Conservation (phyloP, 1,140 invertebrate genomes). For the Brachionus paranguensis region DNA sequence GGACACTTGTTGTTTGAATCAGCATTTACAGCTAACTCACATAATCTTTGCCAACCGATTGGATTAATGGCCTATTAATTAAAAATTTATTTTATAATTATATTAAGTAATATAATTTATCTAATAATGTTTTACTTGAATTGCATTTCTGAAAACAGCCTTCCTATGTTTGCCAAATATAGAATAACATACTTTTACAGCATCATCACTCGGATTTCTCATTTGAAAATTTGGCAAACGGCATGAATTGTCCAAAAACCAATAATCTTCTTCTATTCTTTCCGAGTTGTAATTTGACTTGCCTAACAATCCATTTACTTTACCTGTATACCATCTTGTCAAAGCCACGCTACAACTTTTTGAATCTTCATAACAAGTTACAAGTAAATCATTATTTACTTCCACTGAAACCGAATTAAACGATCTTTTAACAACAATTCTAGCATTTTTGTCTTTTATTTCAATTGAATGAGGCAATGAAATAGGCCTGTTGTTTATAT, state of each 20-base stretch:
- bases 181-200: neutral
- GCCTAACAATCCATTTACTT: conserved; percentile 23
- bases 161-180: conserved; percentile 22
- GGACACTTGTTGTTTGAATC: conserved; percentile 6
- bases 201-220: conserved; percentile 12
- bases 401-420: neutral
- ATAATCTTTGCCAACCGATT: conserved; percentile 20
- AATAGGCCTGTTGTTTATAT: neutral
- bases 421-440: neutral
- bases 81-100: no score
- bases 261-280: neutral
- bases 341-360: conserved; percentile 29
- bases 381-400: conserved; percentile 19
- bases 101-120: no score
- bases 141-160: neutral
- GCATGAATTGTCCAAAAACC: conserved; percentile 24
- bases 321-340: conserved; percentile 36
- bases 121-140: neutral
- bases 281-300: conserved; percentile 9
- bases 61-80: neutral
- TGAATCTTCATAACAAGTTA: conserved; percentile 34
- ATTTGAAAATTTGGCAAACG: neutral
- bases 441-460: neutral
- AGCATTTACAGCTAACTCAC: neutral
- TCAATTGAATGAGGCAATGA: neutral